These are phyloP conservation scores for Crotalus tigris DNA, from an alignment of 2,113 vertebrate genomes.

Conservation along the genomic window DNA sequence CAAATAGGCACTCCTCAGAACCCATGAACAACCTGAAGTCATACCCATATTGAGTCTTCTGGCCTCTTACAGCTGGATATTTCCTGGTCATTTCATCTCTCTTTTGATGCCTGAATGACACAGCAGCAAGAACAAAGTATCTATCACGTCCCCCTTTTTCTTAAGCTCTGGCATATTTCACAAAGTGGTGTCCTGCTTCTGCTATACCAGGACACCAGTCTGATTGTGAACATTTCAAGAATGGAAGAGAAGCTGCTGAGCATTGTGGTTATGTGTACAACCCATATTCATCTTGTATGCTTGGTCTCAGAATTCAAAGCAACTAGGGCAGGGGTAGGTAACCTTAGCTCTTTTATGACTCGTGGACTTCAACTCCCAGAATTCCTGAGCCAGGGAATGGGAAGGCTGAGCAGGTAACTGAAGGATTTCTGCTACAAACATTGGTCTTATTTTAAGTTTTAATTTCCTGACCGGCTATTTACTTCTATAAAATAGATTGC, in stretches of 20 bases:
- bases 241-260: background rate
- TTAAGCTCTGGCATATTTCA: background rate
- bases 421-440: background rate
- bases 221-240: background rate
- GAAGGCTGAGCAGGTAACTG: background rate
- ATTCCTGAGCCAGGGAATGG: background rate
- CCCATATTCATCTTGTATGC: background rate
- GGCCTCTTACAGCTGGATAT: background rate
- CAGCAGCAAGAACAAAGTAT: background rate
- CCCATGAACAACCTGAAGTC: background rate
- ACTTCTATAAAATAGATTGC: background rate
- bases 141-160: background rate
- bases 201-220: background rate
- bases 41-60: background rate
- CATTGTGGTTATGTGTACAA: background rate
- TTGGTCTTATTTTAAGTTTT: background rate
- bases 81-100: background rate
- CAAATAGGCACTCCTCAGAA: background rate
- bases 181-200: background rate
- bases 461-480: background rate
- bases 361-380: no score
- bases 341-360: no score
- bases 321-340: no score
- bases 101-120: background rate
- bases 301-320: background rate